Evolutionary conservation across 2,888 invertebrate species (phyloP).

Genomic region (Onchidella celtica): DNA sequence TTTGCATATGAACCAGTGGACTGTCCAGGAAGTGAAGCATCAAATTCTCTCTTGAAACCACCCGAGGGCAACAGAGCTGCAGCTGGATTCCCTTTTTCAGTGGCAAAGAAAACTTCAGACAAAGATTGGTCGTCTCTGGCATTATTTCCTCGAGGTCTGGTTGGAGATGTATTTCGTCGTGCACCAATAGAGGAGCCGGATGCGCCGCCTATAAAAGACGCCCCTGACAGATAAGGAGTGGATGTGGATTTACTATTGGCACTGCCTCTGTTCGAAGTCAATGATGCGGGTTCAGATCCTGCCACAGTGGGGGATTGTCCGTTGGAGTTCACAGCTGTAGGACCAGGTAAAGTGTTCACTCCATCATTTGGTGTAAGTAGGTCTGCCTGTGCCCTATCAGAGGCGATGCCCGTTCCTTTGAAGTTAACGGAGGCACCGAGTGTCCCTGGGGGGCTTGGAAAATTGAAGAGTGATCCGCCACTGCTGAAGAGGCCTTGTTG

Average conservation of each 20-base stretch:
- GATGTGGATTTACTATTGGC: background rate
- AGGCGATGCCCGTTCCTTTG: background rate
- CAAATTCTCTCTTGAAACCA: constrained; percentile 26
- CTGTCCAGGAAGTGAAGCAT: background rate
- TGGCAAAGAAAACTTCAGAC: constrained; percentile 5
- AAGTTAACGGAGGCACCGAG: background rate
- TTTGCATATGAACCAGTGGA: constrained; percentile 2
- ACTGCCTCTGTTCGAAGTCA: background rate
- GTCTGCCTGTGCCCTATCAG: background rate
- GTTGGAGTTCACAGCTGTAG: background rate
- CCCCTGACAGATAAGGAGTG: background rate
- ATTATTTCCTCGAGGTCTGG: background rate
- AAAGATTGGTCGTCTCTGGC: background rate
- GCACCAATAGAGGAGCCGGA: background rate
- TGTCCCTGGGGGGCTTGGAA: background rate
- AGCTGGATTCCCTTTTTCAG: constrained; percentile 10
- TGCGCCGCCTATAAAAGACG: background rate
- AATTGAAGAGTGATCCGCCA: background rate
- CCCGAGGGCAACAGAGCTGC: constrained; percentile 16
- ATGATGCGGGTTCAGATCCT: background rate
- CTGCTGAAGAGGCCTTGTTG: background rate
- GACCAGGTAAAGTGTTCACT: background rate
- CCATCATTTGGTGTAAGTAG: background rate
- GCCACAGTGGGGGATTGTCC: background rate
- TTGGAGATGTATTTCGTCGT: background rate